Conservation (phyloP, 64 coral and sea anemone species). For the Hydrozoanthus tunicans region DNA sequence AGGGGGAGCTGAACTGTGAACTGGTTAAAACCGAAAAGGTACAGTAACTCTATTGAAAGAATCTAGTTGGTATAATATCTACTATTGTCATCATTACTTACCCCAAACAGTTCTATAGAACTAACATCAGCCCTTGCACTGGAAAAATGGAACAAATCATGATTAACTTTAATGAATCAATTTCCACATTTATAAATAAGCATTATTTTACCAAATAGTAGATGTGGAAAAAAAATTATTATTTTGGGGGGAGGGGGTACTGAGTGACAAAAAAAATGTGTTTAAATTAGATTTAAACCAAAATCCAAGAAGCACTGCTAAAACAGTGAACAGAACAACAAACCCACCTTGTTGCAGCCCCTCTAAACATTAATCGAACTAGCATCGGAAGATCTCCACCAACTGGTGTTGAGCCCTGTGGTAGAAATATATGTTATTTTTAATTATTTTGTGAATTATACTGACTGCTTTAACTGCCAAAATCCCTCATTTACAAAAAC, state of each 20-base stretch:
- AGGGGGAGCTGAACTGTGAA: too few relatives aligned
- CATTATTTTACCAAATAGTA: background rate
- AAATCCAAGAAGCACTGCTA: background rate
- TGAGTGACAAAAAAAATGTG: background rate
- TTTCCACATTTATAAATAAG: background rate
- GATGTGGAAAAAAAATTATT: too few relatives aligned
- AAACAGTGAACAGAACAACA: background rate
- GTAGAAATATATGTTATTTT: background rate
- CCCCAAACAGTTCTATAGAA: constrained; percentile 93
- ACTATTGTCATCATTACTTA: constrained; percentile 36
- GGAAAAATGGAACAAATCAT: background rate
- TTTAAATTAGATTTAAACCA: background rate
- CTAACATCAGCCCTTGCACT: constrained; percentile 86
- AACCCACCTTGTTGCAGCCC: constrained; percentile 74
- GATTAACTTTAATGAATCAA: background rate
- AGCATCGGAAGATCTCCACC: constrained; percentile 78
- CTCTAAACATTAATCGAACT: constrained; percentile 79
- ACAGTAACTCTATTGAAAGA: too few relatives aligned
- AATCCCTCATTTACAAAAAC: too few relatives aligned
- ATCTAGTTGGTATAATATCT: background rate
- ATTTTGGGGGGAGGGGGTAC: too few relatives aligned
- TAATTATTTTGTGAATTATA: background rate
- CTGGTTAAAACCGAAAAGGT: too few relatives aligned
- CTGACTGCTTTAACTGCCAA: too few relatives aligned
- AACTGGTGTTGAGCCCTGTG: constrained; percentile 28